phyloP scores from a whole-genome alignment of 2,113 vertebrate species.

The Ctenomys sociabilis region DNA sequence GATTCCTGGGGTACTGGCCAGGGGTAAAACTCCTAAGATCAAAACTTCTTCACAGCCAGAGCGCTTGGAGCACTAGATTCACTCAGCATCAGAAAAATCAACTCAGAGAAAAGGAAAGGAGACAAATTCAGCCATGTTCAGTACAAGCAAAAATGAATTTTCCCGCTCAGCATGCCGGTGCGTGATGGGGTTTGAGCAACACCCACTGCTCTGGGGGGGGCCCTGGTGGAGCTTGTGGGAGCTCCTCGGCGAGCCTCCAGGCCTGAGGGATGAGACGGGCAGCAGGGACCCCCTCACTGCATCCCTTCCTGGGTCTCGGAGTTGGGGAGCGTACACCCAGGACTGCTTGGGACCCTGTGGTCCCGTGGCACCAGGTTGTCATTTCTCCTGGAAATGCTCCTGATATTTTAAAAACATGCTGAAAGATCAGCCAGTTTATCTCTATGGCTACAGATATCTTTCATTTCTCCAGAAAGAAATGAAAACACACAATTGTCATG shows the following conservation, averaged over 20 bases:
- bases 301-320: background rate
- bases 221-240: background rate
- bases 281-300: fast-evolving
- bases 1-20: background rate
- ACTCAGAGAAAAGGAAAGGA: background rate
- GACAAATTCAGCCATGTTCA: background rate
- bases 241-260: background rate
- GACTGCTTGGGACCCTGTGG: fast-evolving
- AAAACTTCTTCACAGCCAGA: too few relatives aligned
- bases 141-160: background rate
- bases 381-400: background rate
- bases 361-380: background rate
- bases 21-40: background rate
- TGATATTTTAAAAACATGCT: background rate
- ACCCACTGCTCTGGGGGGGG: background rate
- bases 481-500: slow-evolving; percentile 58
- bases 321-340: fast-evolving
- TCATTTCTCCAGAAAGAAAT: slow-evolving; percentile 69
- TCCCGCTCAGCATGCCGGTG: background rate
- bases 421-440: slow-evolving; percentile 21
- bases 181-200: background rate
- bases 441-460: slow-evolving; percentile 64
- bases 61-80: background rate
- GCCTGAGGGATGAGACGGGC: background rate
- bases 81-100: background rate